phyloP scores from a whole-genome alignment of 2,113 vertebrate genomes.

The Hemicordylus capensis region DNA sequence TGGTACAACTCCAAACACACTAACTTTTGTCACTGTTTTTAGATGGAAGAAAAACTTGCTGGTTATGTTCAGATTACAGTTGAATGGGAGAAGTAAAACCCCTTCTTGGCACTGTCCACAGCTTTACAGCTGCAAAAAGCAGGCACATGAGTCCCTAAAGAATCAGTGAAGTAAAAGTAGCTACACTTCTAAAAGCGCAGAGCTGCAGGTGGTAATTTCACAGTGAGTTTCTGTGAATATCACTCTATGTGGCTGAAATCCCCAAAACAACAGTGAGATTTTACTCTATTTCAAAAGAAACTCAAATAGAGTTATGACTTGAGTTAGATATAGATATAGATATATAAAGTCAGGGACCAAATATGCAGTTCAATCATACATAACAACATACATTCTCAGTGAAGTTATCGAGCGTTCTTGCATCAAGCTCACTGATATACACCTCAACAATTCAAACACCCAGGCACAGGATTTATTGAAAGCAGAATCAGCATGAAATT shows the following conservation, averaged over 20 bases:
- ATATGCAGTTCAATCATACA: conserved; percentile 2
- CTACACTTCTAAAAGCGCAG: background rate
- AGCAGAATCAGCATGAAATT: conserved; percentile 26
- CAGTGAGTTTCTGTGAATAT: background rate
- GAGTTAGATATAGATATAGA: background rate
- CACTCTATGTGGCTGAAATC: background rate
- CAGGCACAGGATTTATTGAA: conserved; percentile 26
- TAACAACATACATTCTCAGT: background rate
- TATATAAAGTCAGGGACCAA: background rate
- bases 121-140: background rate
- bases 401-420: conserved; percentile 32
- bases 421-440: background rate
- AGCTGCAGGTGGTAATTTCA: background rate
- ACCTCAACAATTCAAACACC: conserved; percentile 4
- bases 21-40: background rate
- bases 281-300: background rate
- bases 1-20: background rate
- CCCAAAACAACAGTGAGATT: background rate
- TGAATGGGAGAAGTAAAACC: background rate
- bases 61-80: background rate
- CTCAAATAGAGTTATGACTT: background rate
- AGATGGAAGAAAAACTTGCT: background rate
- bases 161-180: background rate
- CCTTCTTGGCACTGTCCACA: background rate
- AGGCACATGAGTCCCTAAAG: background rate